Percentiles rank a stretch among this genome's conserved stretches.
Evolutionary conservation across 2,797 vertebrate genomes (phyloP).

Genomic region (Peromyscus nudipes): DNA sequence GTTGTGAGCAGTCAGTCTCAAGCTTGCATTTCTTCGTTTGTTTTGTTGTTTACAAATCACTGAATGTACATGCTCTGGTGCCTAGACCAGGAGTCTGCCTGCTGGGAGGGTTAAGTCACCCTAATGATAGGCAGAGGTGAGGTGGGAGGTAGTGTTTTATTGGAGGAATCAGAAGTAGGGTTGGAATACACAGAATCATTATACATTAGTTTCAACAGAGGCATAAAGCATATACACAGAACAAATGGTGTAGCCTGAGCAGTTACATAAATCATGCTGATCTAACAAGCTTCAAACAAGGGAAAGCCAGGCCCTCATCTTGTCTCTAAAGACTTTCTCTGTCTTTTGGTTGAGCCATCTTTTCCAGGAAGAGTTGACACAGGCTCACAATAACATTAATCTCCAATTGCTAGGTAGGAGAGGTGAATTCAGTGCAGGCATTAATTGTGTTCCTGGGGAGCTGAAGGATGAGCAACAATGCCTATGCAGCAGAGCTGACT

Average conservation of each 20-base stretch:
- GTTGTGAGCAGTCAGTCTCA: neutral
- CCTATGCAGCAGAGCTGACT: slow-evolving; percentile 33
- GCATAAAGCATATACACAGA: neutral
- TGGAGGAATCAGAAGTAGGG: slow-evolving; percentile 14
- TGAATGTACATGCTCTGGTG: neutral
- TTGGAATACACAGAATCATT: neutral
- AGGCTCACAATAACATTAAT: slow-evolving; percentile 65
- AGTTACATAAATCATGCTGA: slow-evolving; percentile 73
- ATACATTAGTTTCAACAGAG: slow-evolving; percentile 24
- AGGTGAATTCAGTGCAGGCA: slow-evolving; percentile 65
- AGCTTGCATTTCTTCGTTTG: neutral
- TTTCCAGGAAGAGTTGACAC: slow-evolving; percentile 55
- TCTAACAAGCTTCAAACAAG: slow-evolving; percentile 60
- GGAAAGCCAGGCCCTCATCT: slow-evolving; percentile 41
- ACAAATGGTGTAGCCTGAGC: neutral
- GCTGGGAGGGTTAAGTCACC: neutral
- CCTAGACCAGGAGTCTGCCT: neutral
- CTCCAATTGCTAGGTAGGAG: slow-evolving; percentile 54
- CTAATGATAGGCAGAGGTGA: neutral
- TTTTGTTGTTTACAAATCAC: slow-evolving; percentile 45
- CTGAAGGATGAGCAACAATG: neutral
- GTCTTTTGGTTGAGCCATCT: slow-evolving; percentile 58
- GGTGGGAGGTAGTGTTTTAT: neutral
- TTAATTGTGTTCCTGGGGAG: slow-evolving; percentile 54
- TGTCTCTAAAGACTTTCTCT: slow-evolving; percentile 63